Evolutionary conservation across 2,113 vertebrate species (phyloP), one percentile per base, ranked within the genome.

Genomic region (Spea multiplicata): DNA sequence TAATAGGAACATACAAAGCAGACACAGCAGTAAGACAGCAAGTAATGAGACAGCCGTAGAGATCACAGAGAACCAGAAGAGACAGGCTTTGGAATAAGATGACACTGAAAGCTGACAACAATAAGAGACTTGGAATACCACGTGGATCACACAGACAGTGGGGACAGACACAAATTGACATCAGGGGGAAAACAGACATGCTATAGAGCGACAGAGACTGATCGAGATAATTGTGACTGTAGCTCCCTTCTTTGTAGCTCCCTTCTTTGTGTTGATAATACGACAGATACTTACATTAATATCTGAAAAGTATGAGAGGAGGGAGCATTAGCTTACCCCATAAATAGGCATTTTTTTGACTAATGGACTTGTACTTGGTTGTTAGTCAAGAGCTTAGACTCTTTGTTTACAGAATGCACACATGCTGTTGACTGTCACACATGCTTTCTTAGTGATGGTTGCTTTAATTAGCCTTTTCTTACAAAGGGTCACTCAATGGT

Each of bases 371-470:
- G 50, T 64, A 80, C 72, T 61, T 80, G 77, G 50, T 71, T 52
- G 73, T 80, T 67, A 73, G 46, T 13, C 8, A 61, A 47, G 16
- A 49, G 3, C 0, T 0, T 84, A 73, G 61, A 0, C 16, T 76
- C 61, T 84, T 81, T 87, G 84, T 87, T 84, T 87, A 88, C 84
- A 82, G 66, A 84, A 83, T 80, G 82, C 57, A 30, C 10, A 0
- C 57, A 0, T 13, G 83, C 78, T 85, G 82, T 85, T 73, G 9
- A 8, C 68, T 82, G 84, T 81, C 71, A 81, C 89, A 83, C 88
- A 88, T 84, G 81, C 85, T 88, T 88, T 90, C 85, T 91, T 90
- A 93, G 91, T 92, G 90, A 91, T 91, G 91, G 88, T 90, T 91
- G 90, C 85, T 90, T 90, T 91, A 92, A 91, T 87, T 89, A 92